phyloP scores from a whole-genome alignment of 2,113 vertebrate species.

The Neomonachus schauinslandi region DNA sequence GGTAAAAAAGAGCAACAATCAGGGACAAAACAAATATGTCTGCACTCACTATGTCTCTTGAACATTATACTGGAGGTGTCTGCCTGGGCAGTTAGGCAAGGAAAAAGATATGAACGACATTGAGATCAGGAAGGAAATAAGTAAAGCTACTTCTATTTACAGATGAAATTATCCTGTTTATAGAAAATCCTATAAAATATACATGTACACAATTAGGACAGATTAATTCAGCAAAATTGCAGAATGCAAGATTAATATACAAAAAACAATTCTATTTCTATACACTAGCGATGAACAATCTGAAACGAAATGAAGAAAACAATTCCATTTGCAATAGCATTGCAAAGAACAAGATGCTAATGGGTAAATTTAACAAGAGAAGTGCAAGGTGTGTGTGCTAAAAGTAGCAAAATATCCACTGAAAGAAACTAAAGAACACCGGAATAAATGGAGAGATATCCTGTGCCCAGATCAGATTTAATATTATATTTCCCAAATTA shows the following conservation, averaged over 20 bases:
- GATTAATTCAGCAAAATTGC: neutral
- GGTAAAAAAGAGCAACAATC: neutral
- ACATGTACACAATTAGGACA: neutral
- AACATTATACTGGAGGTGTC: neutral
- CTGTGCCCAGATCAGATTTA: neutral
- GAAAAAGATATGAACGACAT: neutral
- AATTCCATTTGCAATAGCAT: neutral
- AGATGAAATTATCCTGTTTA: neutral
- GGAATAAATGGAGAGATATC: neutral
- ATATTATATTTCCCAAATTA: neutral
- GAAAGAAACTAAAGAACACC: neutral
- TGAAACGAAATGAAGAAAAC: neutral
- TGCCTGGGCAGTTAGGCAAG: neutral
- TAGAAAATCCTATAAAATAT: neutral
- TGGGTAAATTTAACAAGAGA: neutral
- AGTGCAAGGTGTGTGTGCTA: neutral
- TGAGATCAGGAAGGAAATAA: neutral
- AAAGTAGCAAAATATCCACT: neutral
- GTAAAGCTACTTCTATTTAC: neutral
- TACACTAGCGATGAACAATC: neutral
- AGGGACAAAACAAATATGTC: neutral
- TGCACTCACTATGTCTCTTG: neutral
- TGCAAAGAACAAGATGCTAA: neutral
- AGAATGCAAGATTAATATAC: neutral
- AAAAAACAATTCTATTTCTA: neutral